phyloP scores from a whole-genome alignment of 2,888 invertebrate species.

The Eupsilia transversa region DNA sequence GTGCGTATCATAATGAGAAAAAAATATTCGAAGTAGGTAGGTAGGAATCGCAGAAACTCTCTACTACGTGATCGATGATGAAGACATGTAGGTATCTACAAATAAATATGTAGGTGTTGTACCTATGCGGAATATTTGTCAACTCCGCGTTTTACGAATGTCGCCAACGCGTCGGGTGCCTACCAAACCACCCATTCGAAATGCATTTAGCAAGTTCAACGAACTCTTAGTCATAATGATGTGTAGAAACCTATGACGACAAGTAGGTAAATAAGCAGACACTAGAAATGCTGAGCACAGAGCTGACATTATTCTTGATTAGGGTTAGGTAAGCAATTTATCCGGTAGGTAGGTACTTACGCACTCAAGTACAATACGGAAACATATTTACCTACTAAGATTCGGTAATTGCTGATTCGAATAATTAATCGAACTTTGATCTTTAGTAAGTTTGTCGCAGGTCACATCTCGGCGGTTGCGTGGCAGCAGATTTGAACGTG shows the following conservation, averaged over 20 bases:
- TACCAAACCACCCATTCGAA: slow-evolving; percentile 45
- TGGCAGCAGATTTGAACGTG: slow-evolving; percentile 76
- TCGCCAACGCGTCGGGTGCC: slow-evolving; percentile 27
- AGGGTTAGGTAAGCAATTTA: slow-evolving; percentile 54
- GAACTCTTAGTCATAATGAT: slow-evolving; percentile 49
- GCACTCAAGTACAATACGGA: slow-evolving; percentile 39
- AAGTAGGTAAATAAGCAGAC: slow-evolving; percentile 38
- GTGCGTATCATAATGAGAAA: background rate
- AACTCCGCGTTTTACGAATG: slow-evolving; percentile 27
- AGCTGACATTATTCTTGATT: slow-evolving; percentile 51
- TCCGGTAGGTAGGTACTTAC: slow-evolving; percentile 21
- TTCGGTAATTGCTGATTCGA: slow-evolving; percentile 46
- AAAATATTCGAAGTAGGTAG: background rate
- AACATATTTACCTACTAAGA: slow-evolving; percentile 35
- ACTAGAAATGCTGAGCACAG: slow-evolving; percentile 53
- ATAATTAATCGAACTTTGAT: slow-evolving; percentile 62
- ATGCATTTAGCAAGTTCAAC: slow-evolving; percentile 57
- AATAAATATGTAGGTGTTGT: slow-evolving; percentile 26
- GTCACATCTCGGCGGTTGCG: slow-evolving; percentile 66
- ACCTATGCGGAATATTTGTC: slow-evolving; percentile 30
- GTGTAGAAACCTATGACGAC: slow-evolving; percentile 46
- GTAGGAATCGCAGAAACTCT: slow-evolving; percentile 28
- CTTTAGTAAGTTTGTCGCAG: slow-evolving; percentile 58
- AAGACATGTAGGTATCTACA: slow-evolving; percentile 5
- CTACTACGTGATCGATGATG: slow-evolving; percentile 22